Evolutionary conservation across 1,140 invertebrate genomes (phyloP).

Genomic region (Zaprionus capensis): DNA sequence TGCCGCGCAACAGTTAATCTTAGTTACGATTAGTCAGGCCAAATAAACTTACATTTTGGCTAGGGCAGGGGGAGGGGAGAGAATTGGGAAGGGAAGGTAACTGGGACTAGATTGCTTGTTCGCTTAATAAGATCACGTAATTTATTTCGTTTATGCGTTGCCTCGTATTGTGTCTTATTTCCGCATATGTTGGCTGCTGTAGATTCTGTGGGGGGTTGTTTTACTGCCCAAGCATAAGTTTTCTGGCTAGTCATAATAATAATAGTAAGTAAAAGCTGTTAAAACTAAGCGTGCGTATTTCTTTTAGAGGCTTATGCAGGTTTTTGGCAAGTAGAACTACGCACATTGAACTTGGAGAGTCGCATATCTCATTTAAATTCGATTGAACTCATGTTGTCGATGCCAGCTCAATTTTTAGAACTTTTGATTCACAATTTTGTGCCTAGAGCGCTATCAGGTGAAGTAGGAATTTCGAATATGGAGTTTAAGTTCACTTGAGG

Average conservation of each 20-base stretch:
- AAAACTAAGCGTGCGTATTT: constrained; percentile 6
- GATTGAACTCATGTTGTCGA: background rate
- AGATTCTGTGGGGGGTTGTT: background rate
- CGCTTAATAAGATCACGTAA: constrained; percentile 81
- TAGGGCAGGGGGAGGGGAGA: too few relatives aligned
- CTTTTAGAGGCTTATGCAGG: background rate
- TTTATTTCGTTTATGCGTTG: constrained; percentile 70
- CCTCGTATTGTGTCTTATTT: constrained; percentile 5
- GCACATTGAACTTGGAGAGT: background rate
- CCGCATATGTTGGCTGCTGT: background rate
- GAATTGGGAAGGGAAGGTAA: too few relatives aligned
- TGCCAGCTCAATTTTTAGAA: background rate
- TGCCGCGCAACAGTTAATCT: constrained; percentile 78
- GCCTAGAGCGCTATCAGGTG: background rate
- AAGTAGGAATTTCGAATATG: background rate
- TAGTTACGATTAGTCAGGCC: constrained; percentile 76
- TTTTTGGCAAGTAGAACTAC: background rate
- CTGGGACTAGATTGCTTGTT: constrained; percentile 27
- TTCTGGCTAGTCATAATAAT: constrained; percentile 8
- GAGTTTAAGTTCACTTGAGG: too few relatives aligned
- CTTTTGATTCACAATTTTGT: background rate
- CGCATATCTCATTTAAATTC: background rate
- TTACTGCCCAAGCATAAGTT: constrained; percentile 1
- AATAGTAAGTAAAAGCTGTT: background rate
- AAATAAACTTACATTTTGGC: constrained; percentile 78